phyloP scores from a whole-genome alignment of 2,797 vertebrate species.

The Astyanax mexicanus region DNA sequence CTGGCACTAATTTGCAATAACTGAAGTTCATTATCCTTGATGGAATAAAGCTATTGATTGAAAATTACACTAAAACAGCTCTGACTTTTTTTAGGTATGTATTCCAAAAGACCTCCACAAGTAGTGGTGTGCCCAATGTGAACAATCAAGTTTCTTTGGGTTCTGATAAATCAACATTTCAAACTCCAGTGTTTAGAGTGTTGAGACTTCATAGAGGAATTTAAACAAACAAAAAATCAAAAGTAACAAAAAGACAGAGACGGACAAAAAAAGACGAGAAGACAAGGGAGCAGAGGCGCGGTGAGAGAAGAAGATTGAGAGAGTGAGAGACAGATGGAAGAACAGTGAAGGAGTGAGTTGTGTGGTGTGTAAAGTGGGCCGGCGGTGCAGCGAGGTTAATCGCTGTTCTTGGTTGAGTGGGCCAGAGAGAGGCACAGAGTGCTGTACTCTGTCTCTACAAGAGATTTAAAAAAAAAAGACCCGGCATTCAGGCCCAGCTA shows the following conservation, averaged over 20 bases:
- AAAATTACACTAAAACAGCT: no score
- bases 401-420: conserved; percentile 73
- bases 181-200: no score
- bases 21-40: no score
- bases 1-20: no score
- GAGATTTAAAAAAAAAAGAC: conserved; percentile 63
- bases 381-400: conserved; percentile 73
- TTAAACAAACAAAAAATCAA: no score
- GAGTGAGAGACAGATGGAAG: background rate
- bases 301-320: background rate
- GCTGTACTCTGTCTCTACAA: conserved; percentile 63
- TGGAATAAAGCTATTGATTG: no score
- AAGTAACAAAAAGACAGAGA: background rate
- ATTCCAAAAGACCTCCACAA: no score
- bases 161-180: no score
- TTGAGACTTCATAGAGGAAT: no score
- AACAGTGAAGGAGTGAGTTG: conserved; percentile 29
- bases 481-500: conserved; percentile 50
- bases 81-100: no score
- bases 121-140: no score
- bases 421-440: conserved; percentile 70
- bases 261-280: background rate
- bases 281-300: background rate
- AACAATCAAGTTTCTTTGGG: no score
- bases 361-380: conserved; percentile 59